Evolutionary conservation across 1,140 invertebrate species (phyloP).

Genomic region (Maniola jurtina): DNA sequence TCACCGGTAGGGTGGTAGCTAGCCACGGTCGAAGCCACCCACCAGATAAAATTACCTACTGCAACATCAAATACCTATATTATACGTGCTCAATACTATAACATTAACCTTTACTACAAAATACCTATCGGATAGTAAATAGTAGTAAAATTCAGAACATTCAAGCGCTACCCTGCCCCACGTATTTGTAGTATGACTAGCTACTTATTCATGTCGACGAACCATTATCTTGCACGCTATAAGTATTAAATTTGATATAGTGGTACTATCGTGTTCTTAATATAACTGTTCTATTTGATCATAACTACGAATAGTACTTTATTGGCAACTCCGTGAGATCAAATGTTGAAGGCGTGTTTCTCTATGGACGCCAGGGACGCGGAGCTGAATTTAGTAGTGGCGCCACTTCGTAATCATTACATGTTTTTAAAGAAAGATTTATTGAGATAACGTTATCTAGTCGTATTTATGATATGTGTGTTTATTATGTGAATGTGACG

Average conservation of each 20-base stretch:
- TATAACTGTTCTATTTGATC: slow-evolving; percentile 50
- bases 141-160: slow-evolving; percentile 24
- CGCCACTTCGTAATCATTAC: slow-evolving; percentile 17
- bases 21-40: too few species aligned
- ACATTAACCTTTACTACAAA: neutral
- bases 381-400: slow-evolving; percentile 20
- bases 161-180: slow-evolving; percentile 28
- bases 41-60: too few species aligned
- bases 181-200: slow-evolving; percentile 35
- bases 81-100: neutral
- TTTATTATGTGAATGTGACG: neutral
- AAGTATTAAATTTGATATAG: slow-evolving; percentile 48
- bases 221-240: slow-evolving; percentile 48
- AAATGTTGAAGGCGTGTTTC: slow-evolving; percentile 27
- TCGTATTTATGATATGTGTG: neutral
- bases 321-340: slow-evolving; percentile 27
- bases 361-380: slow-evolving; percentile 13
- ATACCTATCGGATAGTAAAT: neutral
- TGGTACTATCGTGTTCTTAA: slow-evolving; percentile 49
- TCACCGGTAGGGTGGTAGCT: too few species aligned
- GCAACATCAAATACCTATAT: neutral
- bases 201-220: slow-evolving; percentile 54
- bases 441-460: slow-evolving; percentile 13
- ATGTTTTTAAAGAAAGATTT: slow-evolving; percentile 14
- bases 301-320: slow-evolving; percentile 34